phyloP scores from a whole-genome alignment of 2,113 vertebrate species.

The Scalopus aquaticus region DNA sequence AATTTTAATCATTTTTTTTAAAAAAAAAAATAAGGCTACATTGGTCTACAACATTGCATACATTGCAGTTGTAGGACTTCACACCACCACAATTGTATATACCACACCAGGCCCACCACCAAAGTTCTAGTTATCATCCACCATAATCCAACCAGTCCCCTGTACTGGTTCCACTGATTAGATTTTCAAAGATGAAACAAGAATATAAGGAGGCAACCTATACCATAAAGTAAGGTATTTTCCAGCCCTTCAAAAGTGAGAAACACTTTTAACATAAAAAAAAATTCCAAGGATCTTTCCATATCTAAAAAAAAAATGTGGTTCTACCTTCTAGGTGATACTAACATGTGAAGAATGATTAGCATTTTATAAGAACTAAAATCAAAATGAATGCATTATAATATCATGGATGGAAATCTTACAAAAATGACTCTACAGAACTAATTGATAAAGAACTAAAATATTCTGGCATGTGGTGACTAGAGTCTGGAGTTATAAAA shows the following conservation, averaged over 20 bases:
- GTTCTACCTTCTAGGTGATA: neutral
- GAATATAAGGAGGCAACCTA: neutral
- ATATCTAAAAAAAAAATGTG: neutral
- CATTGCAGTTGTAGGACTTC: too few species aligned
- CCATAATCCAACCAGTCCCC: too few species aligned
- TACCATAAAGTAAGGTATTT: neutral
- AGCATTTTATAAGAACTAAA: neutral
- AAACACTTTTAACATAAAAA: neutral
- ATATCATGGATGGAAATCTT: neutral
- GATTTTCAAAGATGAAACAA: neutral
- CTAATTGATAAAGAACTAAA: neutral
- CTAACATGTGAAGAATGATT: neutral
- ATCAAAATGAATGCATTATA: neutral
- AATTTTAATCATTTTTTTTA: neutral
- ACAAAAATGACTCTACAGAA: neutral
- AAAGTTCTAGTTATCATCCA: too few species aligned
- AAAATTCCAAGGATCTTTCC: neutral
- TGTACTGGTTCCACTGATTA: too few species aligned
- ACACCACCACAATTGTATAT: too few species aligned
- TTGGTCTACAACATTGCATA: too few species aligned
- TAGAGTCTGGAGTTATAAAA: slow-evolving; percentile 4
- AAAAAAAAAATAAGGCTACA: too few species aligned
- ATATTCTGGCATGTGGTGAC: neutral
- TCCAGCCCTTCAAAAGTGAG: neutral
- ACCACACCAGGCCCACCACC: too few species aligned